Conservation (phyloP, 2,113 vertebrate species). For the Polypterus bichir region DNA sequence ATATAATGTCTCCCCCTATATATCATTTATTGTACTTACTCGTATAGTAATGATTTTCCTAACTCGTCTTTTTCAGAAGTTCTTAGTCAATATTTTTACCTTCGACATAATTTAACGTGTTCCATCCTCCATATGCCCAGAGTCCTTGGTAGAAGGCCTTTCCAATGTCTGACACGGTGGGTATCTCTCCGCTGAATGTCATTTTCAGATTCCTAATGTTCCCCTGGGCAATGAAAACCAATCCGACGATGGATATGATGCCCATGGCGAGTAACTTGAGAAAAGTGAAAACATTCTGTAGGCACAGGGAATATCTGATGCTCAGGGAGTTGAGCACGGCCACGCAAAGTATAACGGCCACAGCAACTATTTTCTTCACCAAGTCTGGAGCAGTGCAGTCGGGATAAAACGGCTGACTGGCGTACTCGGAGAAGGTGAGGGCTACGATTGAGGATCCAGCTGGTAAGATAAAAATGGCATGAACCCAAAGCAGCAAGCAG, state of each 20-base stretch:
- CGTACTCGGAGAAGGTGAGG: neutral
- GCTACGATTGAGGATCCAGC: neutral
- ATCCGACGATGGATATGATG: constrained; percentile 19
- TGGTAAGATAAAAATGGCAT: neutral
- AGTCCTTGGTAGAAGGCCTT: neutral
- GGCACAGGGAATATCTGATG: neutral
- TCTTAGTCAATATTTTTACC: constrained; percentile 25
- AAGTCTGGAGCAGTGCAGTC: neutral
- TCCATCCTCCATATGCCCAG: neutral
- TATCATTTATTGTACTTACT: too few relatives aligned
- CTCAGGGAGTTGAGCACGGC: neutral
- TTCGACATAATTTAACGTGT: constrained; percentile 33
- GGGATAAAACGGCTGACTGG: neutral
- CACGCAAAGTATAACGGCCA: neutral
- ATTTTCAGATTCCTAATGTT: constrained; percentile 6
- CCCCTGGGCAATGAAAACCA: neutral
- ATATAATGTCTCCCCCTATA: too few relatives aligned
- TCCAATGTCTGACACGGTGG: neutral
- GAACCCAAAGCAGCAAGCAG: neutral
- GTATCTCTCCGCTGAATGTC: constrained; percentile 26
- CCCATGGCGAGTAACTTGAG: neutral
- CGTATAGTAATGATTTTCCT: too few relatives aligned
- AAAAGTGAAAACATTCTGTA: neutral
- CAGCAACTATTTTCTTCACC: neutral
- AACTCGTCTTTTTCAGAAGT: too few relatives aligned